Evolutionary conservation across 1,140 invertebrate genomes (phyloP).

Genomic region (Heliothis virescens): DNA sequence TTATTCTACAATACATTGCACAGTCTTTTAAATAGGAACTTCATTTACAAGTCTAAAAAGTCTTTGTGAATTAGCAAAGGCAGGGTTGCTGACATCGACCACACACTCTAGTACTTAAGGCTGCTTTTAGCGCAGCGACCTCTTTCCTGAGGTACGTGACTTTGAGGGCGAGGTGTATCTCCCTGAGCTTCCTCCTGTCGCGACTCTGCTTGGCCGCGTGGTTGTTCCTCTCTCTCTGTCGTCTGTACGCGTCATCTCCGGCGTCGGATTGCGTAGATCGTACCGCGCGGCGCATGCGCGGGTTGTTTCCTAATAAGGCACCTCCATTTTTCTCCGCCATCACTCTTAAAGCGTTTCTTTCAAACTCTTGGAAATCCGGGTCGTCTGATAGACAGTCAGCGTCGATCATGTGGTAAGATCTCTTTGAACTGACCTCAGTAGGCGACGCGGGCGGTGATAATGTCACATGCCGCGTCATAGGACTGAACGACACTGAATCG

Average conservation of each 20-base stretch:
- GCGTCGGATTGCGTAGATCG: slow-evolving; percentile 69
- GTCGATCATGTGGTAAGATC: slow-evolving; percentile 58
- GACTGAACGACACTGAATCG: slow-evolving; percentile 14
- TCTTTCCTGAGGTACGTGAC: slow-evolving; percentile 88
- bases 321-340: slow-evolving; percentile 88
- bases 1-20: too few relatives aligned
- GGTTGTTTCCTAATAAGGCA: slow-evolving; percentile 86
- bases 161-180: slow-evolving; percentile 96
- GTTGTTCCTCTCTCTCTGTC: slow-evolving; percentile 96
- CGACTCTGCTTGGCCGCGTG: slow-evolving; percentile 97
- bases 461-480: neutral
- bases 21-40: too few relatives aligned
- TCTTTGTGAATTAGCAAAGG: slow-evolving; percentile 39
- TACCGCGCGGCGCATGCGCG: slow-evolving; percentile 88
- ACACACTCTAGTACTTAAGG: slow-evolving; percentile 50
- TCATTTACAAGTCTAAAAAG: too few relatives aligned
- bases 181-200: slow-evolving; percentile 95
- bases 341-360: slow-evolving; percentile 89
- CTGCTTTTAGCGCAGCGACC: slow-evolving; percentile 53
- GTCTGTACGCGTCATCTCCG: slow-evolving; percentile 92
- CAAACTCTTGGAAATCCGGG: slow-evolving; percentile 89
- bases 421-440: neutral
- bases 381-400: slow-evolving; percentile 72
- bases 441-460: slow-evolving; percentile 62
- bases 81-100: slow-evolving; percentile 56